Percentiles rank a stretch among this genome's conserved stretches.
Evolutionary conservation across 2,113 vertebrate genomes (phyloP).

Genomic region (Periophthalmodon schlosseri): DNA sequence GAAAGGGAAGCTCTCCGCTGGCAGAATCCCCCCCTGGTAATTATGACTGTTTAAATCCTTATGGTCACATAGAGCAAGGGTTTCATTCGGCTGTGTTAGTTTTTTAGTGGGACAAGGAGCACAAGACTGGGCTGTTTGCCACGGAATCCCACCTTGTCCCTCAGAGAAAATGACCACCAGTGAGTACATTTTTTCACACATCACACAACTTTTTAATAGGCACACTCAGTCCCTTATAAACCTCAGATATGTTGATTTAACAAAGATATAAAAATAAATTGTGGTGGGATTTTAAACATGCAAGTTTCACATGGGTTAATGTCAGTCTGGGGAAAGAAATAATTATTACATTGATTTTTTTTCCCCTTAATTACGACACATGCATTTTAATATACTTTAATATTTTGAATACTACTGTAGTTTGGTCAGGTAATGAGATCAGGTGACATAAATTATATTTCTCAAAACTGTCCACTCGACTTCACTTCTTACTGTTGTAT

Average conservation of each 20-base stretch:
- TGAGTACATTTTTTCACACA: conserved; percentile 73
- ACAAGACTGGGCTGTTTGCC: conserved; percentile 93
- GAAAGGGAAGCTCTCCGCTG: conserved; percentile 98
- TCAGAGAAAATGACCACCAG: conserved; percentile 97
- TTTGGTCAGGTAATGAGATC: not conserved
- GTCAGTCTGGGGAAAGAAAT: not conserved
- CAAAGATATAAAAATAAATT: not conserved
- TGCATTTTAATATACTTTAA: not conserved
- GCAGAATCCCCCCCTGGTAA: conserved; percentile 98
- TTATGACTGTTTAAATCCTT: conserved; percentile 45
- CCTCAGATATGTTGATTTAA: not conserved
- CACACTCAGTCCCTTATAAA: not conserved
- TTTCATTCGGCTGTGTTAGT: conserved; percentile 71
- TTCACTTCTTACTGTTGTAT: too few relatives aligned
- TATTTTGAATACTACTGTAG: too few relatives aligned
- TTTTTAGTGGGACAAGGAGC: conserved; percentile 98
- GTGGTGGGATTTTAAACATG: not conserved
- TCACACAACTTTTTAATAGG: not conserved
- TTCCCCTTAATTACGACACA: too few relatives aligned
- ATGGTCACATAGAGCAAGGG: not conserved
- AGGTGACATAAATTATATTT: not conserved
- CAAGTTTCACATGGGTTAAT: not conserved
- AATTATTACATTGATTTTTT: not conserved
- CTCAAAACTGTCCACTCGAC: too few relatives aligned
- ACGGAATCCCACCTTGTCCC: conserved; percentile 93